Conservation (phyloP, 2,797 vertebrate genomes). For the Chaetophractus vellerosus region DNA sequence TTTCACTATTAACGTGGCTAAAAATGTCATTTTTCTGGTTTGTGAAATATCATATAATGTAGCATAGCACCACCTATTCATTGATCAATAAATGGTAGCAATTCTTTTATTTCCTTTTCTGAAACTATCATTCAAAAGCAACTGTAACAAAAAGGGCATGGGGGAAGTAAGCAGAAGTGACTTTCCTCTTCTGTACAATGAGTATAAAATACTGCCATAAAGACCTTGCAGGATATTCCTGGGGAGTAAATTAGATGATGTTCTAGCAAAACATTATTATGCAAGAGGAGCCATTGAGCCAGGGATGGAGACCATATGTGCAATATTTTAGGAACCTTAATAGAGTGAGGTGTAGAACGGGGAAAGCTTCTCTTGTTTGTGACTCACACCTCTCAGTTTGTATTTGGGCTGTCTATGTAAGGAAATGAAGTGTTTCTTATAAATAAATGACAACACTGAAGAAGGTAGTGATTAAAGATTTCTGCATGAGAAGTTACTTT, state of each 20-base stretch:
- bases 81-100: background rate
- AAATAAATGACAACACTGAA: constrained; percentile 2
- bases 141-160: background rate
- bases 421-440: constrained; percentile 45
- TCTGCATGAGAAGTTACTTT: constrained; percentile 63
- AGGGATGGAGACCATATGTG: fast-evolving
- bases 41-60: background rate
- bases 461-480: constrained; percentile 56
- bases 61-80: too few species aligned
- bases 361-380: background rate
- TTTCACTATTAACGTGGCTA: background rate
- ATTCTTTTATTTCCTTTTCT: background rate
- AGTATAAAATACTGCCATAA: background rate
- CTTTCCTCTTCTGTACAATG: background rate
- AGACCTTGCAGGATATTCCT: background rate
- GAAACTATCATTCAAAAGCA: background rate
- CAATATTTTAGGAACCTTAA: background rate
- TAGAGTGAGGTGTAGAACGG: background rate
- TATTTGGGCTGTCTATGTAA: constrained; percentile 16
- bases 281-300: background rate
- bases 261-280: background rate
- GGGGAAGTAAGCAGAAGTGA: background rate
- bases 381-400: background rate
- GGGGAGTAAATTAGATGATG: background rate
- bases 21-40: background rate